Evolutionary conservation across 2,888 invertebrate genomes (phyloP).

Genomic region (Ophion ellenae): DNA sequence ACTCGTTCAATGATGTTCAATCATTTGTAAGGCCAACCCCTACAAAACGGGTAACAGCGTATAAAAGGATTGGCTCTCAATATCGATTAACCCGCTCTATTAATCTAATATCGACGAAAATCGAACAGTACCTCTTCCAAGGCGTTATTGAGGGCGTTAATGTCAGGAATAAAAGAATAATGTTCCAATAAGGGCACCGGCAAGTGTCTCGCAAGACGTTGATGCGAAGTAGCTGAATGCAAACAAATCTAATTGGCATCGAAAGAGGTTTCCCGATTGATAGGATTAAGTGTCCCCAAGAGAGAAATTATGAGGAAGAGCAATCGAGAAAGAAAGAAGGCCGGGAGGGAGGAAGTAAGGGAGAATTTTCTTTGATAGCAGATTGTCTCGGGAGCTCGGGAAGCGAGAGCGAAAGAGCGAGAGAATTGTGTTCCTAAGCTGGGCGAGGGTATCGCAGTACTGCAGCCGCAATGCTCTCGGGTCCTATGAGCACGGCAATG

Average conservation of each 20-base stretch:
- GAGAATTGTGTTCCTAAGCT: constrained; percentile 24
- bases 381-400: constrained; percentile 39
- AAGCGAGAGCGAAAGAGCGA: constrained; percentile 25
- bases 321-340: not conserved
- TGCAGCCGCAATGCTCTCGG: not conserved
- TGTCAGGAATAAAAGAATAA: not conserved
- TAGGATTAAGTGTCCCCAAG: constrained; percentile 27
- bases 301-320: constrained; percentile 14
- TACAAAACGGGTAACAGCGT: too few species aligned
- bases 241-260: constrained; percentile 47
- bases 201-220: not conserved
- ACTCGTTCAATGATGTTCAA: not conserved
- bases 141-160: not conserved
- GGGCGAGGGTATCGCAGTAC: not conserved
- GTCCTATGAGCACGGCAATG: constrained; percentile 4
- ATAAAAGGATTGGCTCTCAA: too few species aligned
- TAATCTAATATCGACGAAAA: too few species aligned
- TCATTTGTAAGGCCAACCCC: not conserved
- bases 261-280: constrained; percentile 20
- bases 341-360: not conserved
- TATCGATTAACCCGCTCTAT: too few species aligned
- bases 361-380: constrained; percentile 37
- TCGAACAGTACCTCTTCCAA: not conserved
- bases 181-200: not conserved
- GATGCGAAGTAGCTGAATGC: constrained; percentile 3